These are phyloP conservation scores for Drusus annulatus DNA, from an alignment of 1,140 invertebrate genomes.

Conservation along the genomic window DNA sequence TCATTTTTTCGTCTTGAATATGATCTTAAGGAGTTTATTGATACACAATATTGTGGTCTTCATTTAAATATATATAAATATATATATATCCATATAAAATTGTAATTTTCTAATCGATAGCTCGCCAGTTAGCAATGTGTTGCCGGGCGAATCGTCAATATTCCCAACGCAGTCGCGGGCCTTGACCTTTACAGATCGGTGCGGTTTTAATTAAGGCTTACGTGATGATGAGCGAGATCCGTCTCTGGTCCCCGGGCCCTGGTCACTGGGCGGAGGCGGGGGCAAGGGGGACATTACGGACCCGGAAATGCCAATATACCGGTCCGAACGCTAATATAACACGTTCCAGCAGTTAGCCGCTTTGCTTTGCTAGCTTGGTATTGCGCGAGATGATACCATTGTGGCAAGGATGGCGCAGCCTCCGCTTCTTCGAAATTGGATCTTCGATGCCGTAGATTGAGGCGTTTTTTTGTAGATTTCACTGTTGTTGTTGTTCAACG, in stretches of 20 bases:
- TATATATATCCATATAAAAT: too few species aligned
- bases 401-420: constrained; percentile 3
- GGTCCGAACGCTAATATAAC: constrained; percentile 16
- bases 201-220: constrained; percentile 40
- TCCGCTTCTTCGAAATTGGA: too few species aligned
- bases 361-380: background rate
- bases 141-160: constrained; percentile 10
- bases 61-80: too few species aligned
- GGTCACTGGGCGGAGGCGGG: background rate
- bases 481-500: too few species aligned
- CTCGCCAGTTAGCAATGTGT: background rate
- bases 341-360: constrained; percentile 1
- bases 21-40: too few species aligned
- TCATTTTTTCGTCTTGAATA: too few species aligned
- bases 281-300: background rate
- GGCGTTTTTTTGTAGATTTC: too few species aligned
- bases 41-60: too few species aligned
- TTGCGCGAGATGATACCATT: background rate
- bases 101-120: background rate
- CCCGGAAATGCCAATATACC: constrained; percentile 40
- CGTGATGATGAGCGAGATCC: constrained; percentile 37
- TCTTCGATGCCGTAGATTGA: too few species aligned
- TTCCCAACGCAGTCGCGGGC: constrained; percentile 10
- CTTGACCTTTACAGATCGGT: constrained; percentile 36
- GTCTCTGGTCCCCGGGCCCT: background rate